Base-by-base conservation (phyloP, 1,140 invertebrate genomes). In the Aphis gossypii region DNA sequence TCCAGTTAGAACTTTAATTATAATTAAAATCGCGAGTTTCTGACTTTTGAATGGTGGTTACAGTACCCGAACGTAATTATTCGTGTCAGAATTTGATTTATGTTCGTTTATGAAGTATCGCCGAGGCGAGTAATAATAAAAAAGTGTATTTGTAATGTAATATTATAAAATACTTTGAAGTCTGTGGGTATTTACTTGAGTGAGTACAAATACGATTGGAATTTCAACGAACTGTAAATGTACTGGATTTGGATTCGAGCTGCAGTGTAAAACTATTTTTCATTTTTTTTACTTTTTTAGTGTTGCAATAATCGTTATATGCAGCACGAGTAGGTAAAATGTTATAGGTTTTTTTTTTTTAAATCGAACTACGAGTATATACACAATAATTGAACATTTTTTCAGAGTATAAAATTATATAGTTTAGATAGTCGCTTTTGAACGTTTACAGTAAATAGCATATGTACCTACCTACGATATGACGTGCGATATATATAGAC, bases 1-100 rank as follows among this genome's bases (percentile, higher is more conserved):
- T 83, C 76, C 60, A 14, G 76, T 83, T 83, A 83, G 35, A 38
- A 35, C 76, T 83, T 83, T 83, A 83, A 83, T 83, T 83, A 83
- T 38, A 83, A 83, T 83, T 83, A 21, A 83, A 38, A 83, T 83
- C 35, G 7, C 76, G 21, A 38, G 76, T 83, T 83, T 83, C 35
- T 83, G 76, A 83, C 76, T 83, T 83, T 83, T 38, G 76, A 83
- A 83, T 9, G 76, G 6, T 23, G n/a, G 35, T 83, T 38, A 83
- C 18, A 25, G 21, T 60, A 6, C 8, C 20, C 35, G 18, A 83
- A 38, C 21, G 76, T 83, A 83, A 76, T 76, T 76, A 76, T 76
- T 76, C 60, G 14, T 76, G 60, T 76, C 60, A 76, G 30, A 76
- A 14, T 76, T 76, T 76, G 60, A 76, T 76, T 76, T 76, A 76